Conservation (phyloP, 2,888 invertebrate species). For the Sisyra terminalis region DNA sequence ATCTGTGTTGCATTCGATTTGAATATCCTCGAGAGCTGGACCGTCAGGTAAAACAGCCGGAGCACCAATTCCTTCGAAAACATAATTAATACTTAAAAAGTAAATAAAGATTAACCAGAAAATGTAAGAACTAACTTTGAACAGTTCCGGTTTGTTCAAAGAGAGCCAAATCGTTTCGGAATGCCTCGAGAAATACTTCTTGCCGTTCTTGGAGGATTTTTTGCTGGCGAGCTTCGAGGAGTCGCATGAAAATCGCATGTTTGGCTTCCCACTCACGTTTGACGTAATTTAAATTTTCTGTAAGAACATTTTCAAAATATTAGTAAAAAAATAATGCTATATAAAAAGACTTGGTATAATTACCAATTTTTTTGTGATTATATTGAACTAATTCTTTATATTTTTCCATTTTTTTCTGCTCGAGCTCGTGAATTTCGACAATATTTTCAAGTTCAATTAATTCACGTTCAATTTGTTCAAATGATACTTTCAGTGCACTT, state of each 20-base stretch:
- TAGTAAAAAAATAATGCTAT: no score
- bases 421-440: no score
- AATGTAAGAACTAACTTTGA: conserved; percentile 29
- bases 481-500: conserved; percentile 1
- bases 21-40: no score
- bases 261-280: conserved; percentile 35
- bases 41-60: no score
- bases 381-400: no score
- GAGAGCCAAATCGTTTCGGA: conserved; percentile 45
- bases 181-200: conserved; percentile 50
- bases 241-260: conserved; percentile 36
- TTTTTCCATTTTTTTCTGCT: no score
- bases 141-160: conserved; percentile 44
- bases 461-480: conserved; percentile 1
- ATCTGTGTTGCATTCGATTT: no score
- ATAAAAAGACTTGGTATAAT: no score
- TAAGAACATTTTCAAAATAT: conserved; percentile 11
- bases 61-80: no score
- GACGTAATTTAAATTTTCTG: conserved; percentile 25
- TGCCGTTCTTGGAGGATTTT: conserved; percentile 43
- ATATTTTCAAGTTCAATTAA: conserved; percentile 1
- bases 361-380: no score
- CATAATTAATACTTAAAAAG: no score
- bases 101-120: no score
- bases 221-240: conserved; percentile 36